These are phyloP conservation scores for Fragum whitleyi DNA, from an alignment of 2,888 invertebrate genomes.

Conservation along the genomic window DNA sequence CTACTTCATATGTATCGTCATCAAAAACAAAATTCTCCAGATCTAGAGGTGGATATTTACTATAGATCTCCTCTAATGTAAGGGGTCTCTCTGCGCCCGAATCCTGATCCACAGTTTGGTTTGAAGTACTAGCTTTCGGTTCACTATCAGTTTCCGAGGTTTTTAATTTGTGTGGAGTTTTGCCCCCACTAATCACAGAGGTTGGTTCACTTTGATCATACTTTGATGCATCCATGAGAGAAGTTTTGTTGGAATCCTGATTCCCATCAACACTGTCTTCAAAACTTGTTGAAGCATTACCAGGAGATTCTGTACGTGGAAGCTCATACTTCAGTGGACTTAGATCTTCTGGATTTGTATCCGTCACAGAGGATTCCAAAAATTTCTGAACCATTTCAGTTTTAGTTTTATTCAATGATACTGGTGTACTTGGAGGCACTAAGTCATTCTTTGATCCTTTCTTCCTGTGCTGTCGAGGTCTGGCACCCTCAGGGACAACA, in stretches of 20 bases:
- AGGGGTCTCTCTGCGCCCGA: conserved; percentile 48
- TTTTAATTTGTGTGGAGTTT: conserved; percentile 8
- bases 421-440: conserved; percentile 64
- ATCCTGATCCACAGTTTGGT: conserved; percentile 14
- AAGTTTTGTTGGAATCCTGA: conserved; percentile 37
- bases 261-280: conserved; percentile 59
- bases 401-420: conserved; percentile 78
- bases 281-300: conserved; percentile 63
- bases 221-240: conserved; percentile 38
- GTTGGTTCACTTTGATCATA: conserved; percentile 59
- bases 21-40: conserved; percentile 86
- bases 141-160: conserved; percentile 30
- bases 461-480: conserved; percentile 78
- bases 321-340: conserved; percentile 75
- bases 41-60: conserved; percentile 90
- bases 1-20: conserved; percentile 87
- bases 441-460: conserved; percentile 68
- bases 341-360: conserved; percentile 73
- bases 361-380: conserved; percentile 80
- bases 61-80: conserved; percentile 86
- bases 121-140: conserved; percentile 51
- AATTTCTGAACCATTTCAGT: conserved; percentile 85
- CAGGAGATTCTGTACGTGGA: conserved; percentile 88
- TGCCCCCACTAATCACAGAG: conserved; percentile 53
- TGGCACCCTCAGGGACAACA: conserved; percentile 80